Percentiles rank a stretch among this genome's conserved stretches.
phyloP scores from a whole-genome alignment of 2,888 invertebrate genomes.

The Cryptocephalus primarius region DNA sequence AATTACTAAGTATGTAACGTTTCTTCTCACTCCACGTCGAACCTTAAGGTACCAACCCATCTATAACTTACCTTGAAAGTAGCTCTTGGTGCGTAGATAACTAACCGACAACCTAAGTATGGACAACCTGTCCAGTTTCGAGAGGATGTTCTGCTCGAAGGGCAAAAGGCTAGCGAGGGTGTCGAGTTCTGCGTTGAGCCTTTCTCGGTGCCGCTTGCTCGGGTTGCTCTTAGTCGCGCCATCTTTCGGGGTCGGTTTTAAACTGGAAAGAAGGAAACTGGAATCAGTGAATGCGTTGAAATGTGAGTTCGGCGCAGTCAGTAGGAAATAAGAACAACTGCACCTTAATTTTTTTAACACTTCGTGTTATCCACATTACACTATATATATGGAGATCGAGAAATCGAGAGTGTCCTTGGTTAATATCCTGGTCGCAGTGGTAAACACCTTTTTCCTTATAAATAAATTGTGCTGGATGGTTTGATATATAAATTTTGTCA shows the following conservation, averaged over 20 bases:
- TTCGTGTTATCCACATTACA: too few species aligned
- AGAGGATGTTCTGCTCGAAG: conserved; percentile 95
- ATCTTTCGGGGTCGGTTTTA: conserved; percentile 91
- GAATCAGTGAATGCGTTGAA: background rate
- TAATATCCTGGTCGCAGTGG: too few species aligned
- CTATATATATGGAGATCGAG: too few species aligned
- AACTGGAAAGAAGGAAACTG: conserved; percentile 48
- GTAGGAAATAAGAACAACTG: too few species aligned
- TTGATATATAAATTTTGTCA: too few species aligned
- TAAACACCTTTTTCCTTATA: too few species aligned
- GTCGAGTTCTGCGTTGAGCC: conserved; percentile 96
- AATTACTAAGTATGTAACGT: too few species aligned
- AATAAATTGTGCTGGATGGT: too few species aligned
- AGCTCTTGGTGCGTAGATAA: conserved; percentile 97
- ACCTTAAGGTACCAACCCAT: too few species aligned
- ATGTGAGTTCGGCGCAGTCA: background rate
- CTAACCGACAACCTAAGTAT: conserved; percentile 96
- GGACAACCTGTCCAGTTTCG: conserved; percentile 95
- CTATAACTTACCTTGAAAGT: conserved; percentile 84
- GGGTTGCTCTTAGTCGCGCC: conserved; percentile 96
- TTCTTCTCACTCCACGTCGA: too few species aligned
- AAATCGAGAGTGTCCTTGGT: too few species aligned
- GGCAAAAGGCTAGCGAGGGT: conserved; percentile 89
- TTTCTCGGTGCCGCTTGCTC: conserved; percentile 94
- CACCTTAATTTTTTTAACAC: too few species aligned